These are phyloP conservation scores for Drosophila limbata DNA, from an alignment of 2,888 invertebrate species.

Conservation along the genomic window DNA sequence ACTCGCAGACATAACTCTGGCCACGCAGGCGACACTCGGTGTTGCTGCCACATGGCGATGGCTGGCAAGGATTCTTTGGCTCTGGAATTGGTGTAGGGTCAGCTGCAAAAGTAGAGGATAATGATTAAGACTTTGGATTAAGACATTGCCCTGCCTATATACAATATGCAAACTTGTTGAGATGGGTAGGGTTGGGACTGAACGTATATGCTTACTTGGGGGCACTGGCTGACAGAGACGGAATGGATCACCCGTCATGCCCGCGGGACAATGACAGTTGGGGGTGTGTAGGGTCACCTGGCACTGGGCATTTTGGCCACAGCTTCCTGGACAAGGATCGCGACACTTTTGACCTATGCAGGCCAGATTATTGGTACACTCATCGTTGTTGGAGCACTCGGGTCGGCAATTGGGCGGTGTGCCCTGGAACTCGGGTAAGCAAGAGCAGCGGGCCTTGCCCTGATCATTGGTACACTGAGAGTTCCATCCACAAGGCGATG, in stretches of 20 bases:
- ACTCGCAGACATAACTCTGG: slow-evolving; percentile 87
- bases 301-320: slow-evolving; percentile 91
- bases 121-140: slow-evolving; percentile 7
- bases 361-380: slow-evolving; percentile 89
- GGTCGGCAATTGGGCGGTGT: slow-evolving; percentile 90
- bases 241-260: slow-evolving; percentile 92
- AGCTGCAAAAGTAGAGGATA: slow-evolving; percentile 54
- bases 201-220: slow-evolving; percentile 75
- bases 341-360: slow-evolving; percentile 91
- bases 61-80: slow-evolving; percentile 88
- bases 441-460: slow-evolving; percentile 88
- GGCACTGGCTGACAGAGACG: slow-evolving; percentile 86
- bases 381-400: slow-evolving; percentile 90
- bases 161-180: slow-evolving; percentile 75
- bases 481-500: slow-evolving; percentile 92
- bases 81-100: slow-evolving; percentile 55
- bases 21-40: slow-evolving; percentile 87
- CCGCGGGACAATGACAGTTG: slow-evolving; percentile 89
- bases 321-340: slow-evolving; percentile 92
- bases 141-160: slow-evolving; percentile 46
- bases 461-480: slow-evolving; percentile 89
- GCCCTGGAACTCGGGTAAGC: slow-evolving; percentile 89
- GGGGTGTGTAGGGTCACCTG: slow-evolving; percentile 91
- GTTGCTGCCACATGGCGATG: slow-evolving; percentile 90
- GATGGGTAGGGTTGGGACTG: neutral